Evolutionary conservation across 2,888 invertebrate genomes (phyloP).

Genomic region (Augochlorella aurata): DNA sequence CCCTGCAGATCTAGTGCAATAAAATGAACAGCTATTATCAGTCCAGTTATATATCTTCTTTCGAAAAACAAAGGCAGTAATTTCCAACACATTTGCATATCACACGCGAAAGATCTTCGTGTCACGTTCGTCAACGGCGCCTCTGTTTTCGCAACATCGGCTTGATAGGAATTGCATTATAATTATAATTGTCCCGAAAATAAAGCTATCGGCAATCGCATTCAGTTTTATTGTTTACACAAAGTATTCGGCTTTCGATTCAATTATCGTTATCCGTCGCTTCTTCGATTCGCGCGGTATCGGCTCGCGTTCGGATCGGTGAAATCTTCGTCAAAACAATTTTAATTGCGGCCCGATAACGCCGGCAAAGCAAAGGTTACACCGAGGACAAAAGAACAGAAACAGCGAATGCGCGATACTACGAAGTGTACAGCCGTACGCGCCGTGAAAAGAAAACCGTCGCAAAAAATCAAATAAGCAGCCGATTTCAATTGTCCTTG

Average conservation of each 20-base stretch:
- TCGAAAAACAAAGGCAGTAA: too few relatives aligned
- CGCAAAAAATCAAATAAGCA: not conserved
- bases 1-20: too few relatives aligned
- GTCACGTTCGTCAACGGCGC: not conserved
- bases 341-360: constrained; percentile 58
- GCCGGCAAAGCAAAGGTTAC: constrained; percentile 57
- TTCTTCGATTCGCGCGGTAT: constrained; percentile 27
- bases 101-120: not conserved
- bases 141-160: not conserved
- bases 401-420: constrained; percentile 28
- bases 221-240: not conserved
- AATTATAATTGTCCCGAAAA: constrained; percentile 1
- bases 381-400: constrained; percentile 36
- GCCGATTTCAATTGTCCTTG: constrained; percentile 22
- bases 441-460: constrained; percentile 17
- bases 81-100: too few relatives aligned
- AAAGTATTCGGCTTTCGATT: not conserved
- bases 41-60: too few relatives aligned
- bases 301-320: constrained; percentile 14
- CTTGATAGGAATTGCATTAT: not conserved
- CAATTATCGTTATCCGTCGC: constrained; percentile 55
- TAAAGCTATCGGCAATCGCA: not conserved
- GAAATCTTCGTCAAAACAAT: constrained; percentile 44
- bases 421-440: not conserved
- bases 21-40: too few relatives aligned